Conservation (phyloP, 2,888 invertebrate species). For the Acanthococcus lagerstroemiae region DNA sequence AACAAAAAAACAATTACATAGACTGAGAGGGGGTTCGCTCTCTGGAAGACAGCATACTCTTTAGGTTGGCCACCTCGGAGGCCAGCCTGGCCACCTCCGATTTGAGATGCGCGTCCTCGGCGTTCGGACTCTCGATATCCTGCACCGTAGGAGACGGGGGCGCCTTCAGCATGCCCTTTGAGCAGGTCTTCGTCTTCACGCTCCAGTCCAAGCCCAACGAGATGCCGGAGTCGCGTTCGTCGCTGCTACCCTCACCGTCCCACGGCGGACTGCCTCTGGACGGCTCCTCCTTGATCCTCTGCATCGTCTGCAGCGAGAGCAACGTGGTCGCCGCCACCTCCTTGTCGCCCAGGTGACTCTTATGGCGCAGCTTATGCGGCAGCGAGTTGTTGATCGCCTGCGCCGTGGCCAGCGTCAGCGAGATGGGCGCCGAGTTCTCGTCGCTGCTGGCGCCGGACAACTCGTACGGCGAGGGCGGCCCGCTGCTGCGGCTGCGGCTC, state of each 20-base stretch:
- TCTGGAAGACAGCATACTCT: conserved; percentile 42
- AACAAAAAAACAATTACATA: neutral
- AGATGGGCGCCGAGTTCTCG: conserved; percentile 42
- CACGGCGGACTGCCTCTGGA: conserved; percentile 70
- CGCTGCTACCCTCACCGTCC: conserved; percentile 83
- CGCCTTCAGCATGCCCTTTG: conserved; percentile 40
- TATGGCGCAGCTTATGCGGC: conserved; percentile 83
- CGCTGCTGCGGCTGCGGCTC: conserved; percentile 41
- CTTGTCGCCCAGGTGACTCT: conserved; percentile 79
- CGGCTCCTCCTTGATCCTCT: conserved; percentile 58
- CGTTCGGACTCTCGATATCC: conserved; percentile 36
- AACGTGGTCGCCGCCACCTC: conserved; percentile 66
- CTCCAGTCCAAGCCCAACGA: conserved; percentile 63
- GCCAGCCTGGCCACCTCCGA: conserved; percentile 78
- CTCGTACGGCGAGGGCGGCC: conserved; percentile 67
- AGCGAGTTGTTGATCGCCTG: conserved; percentile 56
- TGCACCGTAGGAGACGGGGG: conserved; percentile 43
- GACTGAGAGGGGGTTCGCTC: neutral
- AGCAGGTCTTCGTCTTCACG: conserved; percentile 36
- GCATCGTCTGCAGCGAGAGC: conserved; percentile 57
- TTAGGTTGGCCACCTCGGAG: conserved; percentile 81
- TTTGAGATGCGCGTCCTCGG: conserved; percentile 54
- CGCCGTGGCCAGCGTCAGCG: conserved; percentile 17
- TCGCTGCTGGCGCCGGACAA: conserved; percentile 63
- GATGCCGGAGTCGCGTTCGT: conserved; percentile 82